These are phyloP conservation scores for Barbus barbus DNA, from an alignment of 2,113 vertebrate genomes.

Conservation along the genomic window DNA sequence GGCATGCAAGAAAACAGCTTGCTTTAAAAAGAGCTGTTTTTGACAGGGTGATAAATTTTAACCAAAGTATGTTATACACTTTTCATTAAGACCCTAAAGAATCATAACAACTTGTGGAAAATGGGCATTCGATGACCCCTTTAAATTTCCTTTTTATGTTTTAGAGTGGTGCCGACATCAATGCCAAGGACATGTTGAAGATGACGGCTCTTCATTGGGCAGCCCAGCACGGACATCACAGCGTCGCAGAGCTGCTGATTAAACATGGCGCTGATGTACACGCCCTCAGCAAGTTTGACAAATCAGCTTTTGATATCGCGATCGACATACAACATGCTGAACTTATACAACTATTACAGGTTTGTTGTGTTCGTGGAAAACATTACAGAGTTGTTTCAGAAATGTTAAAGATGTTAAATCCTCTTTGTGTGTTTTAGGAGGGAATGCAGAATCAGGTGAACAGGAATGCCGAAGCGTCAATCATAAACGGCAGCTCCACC, in stretches of 20 bases:
- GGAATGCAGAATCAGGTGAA: slow-evolving; percentile 85
- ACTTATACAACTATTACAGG: slow-evolving; percentile 87
- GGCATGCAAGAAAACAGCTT: too few species aligned
- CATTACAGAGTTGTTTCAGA: not conserved
- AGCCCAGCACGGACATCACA: slow-evolving; percentile 83
- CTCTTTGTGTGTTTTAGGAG: slow-evolving; percentile 71
- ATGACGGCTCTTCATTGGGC: slow-evolving; percentile 97
- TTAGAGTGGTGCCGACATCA: slow-evolving; percentile 91
- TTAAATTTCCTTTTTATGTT: not conserved
- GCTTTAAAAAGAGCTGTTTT: too few species aligned
- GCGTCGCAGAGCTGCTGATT: slow-evolving; percentile 83
- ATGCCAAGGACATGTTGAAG: slow-evolving; percentile 95
- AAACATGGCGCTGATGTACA: slow-evolving; percentile 86
- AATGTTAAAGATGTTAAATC: not conserved
- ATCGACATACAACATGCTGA: slow-evolving; percentile 85
- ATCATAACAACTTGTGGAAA: too few species aligned
- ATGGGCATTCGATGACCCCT: too few species aligned
- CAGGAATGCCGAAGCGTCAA: slow-evolving; percentile 64
- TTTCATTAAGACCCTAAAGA: too few species aligned
- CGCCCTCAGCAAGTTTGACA: slow-evolving; percentile 89
- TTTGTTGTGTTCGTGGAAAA: slow-evolving; percentile 52
- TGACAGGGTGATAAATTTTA: too few species aligned
- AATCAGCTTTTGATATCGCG: slow-evolving; percentile 89
- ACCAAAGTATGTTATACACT: too few species aligned
- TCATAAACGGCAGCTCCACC: slow-evolving; percentile 61